Percentiles rank a stretch among this genome's conserved stretches.
Conservation (phyloP, 2,797 vertebrate genomes). For the Apodemus agrarius region DNA sequence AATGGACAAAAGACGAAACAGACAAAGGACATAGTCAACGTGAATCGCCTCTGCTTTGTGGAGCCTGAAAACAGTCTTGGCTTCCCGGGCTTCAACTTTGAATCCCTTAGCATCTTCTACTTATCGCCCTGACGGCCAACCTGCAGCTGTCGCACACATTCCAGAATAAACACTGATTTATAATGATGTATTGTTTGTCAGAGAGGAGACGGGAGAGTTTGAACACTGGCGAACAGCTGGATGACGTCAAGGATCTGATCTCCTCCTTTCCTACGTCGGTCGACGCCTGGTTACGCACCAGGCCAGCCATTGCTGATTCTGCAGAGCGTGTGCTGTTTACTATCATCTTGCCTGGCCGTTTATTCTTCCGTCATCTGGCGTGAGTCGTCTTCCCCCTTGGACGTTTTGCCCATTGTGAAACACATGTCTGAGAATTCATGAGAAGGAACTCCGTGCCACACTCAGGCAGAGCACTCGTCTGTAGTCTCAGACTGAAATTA, state of each 20-base stretch:
- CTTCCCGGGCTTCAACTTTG: not conserved
- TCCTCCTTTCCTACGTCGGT: not conserved
- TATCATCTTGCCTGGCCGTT: not conserved
- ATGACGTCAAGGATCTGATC: slow-evolving; percentile 46
- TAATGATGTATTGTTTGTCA: slow-evolving; percentile 59
- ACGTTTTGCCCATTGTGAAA: slow-evolving; percentile 49
- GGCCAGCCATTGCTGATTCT: not conserved
- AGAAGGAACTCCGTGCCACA: not conserved
- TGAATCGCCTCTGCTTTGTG: not conserved
- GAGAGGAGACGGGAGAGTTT: not conserved
- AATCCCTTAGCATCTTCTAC: not conserved
- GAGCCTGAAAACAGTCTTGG: not conserved
- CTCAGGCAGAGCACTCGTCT: not conserved
- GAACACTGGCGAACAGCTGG: slow-evolving; percentile 66
- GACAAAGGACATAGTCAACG: not conserved
- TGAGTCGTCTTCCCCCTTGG: not conserved
- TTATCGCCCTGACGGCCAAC: not conserved
- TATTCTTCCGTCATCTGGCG: not conserved
- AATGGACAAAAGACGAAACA: slow-evolving; percentile 23
- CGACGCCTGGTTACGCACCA: not conserved
- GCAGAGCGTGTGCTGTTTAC: not conserved
- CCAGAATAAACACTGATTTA: slow-evolving; percentile 40
- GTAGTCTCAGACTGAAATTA: slow-evolving; percentile 68
- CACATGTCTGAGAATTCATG: slow-evolving; percentile 61
- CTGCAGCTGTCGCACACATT: slow-evolving; percentile 60